These are phyloP conservation scores for Uropetala carovei DNA, from an alignment of 2,888 invertebrate genomes.

Conservation along the genomic window DNA sequence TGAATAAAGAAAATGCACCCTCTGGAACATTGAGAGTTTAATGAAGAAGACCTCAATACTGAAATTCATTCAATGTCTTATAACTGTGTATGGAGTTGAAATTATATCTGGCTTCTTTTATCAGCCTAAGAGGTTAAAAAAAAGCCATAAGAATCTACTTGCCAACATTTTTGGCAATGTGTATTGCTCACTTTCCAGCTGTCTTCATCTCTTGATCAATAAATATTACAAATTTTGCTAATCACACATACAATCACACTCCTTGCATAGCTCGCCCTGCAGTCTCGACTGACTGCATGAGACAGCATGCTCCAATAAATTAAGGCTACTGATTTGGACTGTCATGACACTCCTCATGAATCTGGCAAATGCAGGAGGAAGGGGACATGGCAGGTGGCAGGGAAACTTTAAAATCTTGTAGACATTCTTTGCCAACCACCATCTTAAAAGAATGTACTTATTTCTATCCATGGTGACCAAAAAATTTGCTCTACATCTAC, in stretches of 20 bases:
- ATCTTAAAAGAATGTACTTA: neutral
- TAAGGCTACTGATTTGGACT: constrained; percentile 28
- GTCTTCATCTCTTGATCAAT: constrained; percentile 17
- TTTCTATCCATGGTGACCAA: neutral
- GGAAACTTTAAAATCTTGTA: constrained; percentile 3
- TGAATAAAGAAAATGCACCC: constrained; percentile 31
- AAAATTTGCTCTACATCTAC: constrained; percentile 29
- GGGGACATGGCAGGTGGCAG: neutral
- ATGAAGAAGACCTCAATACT: constrained; percentile 47
- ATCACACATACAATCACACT: neutral
- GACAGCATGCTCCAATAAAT: constrained; percentile 50
- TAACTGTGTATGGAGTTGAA: neutral
- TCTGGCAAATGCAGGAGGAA: constrained; percentile 30
- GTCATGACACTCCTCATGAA: constrained; percentile 47
- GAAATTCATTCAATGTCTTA: constrained; percentile 34
- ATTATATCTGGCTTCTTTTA: constrained; percentile 16
- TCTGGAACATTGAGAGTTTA: constrained; percentile 35
- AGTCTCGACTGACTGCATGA: constrained; percentile 39
- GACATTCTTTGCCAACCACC: neutral
- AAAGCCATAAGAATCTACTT: neutral
- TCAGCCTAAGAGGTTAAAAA: neutral
- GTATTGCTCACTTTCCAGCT: constrained; percentile 32
- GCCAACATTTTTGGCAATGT: neutral
- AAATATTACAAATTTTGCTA: constrained; percentile 49
- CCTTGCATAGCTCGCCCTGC: constrained; percentile 38